A percentile compares a stretch with the other conserved stretches of the same genome.
Conservation (phyloP, 2,888 invertebrate genomes). For the Dryomyza anilis region DNA sequence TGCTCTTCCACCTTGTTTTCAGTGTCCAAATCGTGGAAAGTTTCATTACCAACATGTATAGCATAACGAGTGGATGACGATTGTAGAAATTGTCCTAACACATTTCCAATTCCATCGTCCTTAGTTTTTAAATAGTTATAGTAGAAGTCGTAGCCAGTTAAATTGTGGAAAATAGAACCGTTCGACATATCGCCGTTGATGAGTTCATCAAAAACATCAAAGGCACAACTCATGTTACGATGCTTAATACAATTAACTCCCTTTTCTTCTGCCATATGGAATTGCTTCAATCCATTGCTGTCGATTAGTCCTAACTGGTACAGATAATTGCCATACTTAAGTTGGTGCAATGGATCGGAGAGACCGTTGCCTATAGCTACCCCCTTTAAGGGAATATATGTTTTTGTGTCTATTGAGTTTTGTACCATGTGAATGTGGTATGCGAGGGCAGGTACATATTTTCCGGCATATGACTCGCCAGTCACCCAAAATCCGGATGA, state of each 20-base stretch:
- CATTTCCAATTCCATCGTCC: constrained; percentile 68
- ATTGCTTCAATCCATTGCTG: constrained; percentile 64
- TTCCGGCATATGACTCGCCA: constrained; percentile 89
- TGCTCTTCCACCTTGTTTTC: constrained; percentile 70
- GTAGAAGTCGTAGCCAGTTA: constrained; percentile 55
- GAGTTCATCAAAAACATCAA: constrained; percentile 72
- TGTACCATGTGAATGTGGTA: constrained; percentile 67
- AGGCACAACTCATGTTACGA: constrained; percentile 72
- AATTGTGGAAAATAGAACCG: constrained; percentile 72
- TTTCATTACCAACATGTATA: constrained; percentile 83
- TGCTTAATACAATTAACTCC: constrained; percentile 66
- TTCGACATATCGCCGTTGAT: constrained; percentile 65
- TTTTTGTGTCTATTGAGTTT: constrained; percentile 49
- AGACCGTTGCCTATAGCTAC: constrained; percentile 77
- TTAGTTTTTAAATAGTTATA: constrained; percentile 65
- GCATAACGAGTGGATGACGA: constrained; percentile 67
- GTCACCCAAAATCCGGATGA: constrained; percentile 81
- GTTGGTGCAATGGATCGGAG: constrained; percentile 78
- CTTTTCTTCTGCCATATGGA: constrained; percentile 66
- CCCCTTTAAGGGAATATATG: constrained; percentile 59
- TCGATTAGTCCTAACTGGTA: constrained; percentile 75
- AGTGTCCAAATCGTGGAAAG: constrained; percentile 66
- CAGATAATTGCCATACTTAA: constrained; percentile 78
- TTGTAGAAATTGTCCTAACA: constrained; percentile 54
- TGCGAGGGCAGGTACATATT: constrained; percentile 74